Conservation (phyloP, 2,113 vertebrate species). For the Scopus umbretta region DNA sequence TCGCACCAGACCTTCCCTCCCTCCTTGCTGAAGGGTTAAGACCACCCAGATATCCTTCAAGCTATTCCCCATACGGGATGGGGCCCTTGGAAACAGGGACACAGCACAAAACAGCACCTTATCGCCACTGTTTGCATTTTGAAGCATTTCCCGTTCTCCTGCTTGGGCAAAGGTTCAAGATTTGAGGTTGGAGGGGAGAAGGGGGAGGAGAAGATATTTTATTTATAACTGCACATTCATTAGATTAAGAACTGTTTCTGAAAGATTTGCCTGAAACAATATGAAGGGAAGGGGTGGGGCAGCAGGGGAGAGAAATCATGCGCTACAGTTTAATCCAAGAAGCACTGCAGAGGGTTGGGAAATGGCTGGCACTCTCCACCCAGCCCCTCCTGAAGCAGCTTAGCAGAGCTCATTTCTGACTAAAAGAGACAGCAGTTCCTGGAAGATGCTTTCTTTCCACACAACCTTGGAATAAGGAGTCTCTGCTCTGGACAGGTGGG, state of each 20-base stretch:
- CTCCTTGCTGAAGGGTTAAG: neutral
- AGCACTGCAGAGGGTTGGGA: neutral
- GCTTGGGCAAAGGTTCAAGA: neutral
- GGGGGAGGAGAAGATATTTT: neutral
- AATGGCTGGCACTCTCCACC: neutral
- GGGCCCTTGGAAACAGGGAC: neutral
- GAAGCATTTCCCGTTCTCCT: neutral
- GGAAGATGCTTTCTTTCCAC: neutral
- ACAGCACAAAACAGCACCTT: neutral
- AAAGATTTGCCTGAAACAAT: neutral
- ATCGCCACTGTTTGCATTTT: fast-evolving
- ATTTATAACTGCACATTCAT: constrained; percentile 14
- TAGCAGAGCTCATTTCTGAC: neutral
- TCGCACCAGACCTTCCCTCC: neutral
- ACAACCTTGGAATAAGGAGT: neutral
- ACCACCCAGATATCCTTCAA: neutral
- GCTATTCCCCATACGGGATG: neutral
- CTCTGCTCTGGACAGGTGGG: neutral
- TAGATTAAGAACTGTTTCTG: constrained; percentile 32
- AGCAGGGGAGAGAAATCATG: neutral
- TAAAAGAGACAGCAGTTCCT: neutral
- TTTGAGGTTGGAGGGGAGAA: neutral
- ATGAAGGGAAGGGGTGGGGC: neutral
- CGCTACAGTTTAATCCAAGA: neutral
- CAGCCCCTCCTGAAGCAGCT: neutral